Conservation (phyloP, 2,797 vertebrate genomes). For the Poeciliopsis infans region DNA sequence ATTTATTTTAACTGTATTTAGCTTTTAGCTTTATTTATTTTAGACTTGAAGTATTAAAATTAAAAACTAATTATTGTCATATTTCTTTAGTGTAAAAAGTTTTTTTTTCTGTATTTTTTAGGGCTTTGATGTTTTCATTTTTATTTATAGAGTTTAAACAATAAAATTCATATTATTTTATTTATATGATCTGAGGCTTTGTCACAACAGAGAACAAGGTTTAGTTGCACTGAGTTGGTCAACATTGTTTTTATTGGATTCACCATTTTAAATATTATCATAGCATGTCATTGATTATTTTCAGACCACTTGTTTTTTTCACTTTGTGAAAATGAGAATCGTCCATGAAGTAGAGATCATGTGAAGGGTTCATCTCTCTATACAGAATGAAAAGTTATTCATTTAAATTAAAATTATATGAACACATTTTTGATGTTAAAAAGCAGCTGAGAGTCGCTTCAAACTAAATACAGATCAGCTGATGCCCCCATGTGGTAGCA, state of each 20-base stretch:
- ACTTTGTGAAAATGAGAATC: background rate
- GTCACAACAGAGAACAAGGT: background rate
- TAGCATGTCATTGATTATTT: background rate
- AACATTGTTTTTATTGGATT: background rate
- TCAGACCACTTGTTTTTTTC: background rate
- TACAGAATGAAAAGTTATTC: background rate
- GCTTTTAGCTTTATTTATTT: background rate
- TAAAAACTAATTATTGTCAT: background rate
- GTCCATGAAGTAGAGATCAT: background rate
- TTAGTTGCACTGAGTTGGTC: background rate
- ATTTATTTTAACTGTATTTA: background rate
- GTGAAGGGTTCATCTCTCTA: background rate
- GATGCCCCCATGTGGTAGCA: conserved; percentile 38
- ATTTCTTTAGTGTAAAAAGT: background rate
- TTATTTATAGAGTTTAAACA: background rate
- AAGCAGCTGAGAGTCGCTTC: background rate
- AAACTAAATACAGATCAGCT: conserved; percentile 1
- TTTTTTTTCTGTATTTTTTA: background rate
- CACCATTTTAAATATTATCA: background rate
- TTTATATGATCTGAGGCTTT: background rate
- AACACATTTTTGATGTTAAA: background rate
- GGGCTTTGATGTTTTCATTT: background rate
- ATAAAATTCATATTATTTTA: background rate
- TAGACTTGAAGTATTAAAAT: background rate
- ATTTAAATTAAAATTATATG: background rate